Conservation (phyloP, 2,888 invertebrate species). For the Teleogryllus oceanicus region DNA sequence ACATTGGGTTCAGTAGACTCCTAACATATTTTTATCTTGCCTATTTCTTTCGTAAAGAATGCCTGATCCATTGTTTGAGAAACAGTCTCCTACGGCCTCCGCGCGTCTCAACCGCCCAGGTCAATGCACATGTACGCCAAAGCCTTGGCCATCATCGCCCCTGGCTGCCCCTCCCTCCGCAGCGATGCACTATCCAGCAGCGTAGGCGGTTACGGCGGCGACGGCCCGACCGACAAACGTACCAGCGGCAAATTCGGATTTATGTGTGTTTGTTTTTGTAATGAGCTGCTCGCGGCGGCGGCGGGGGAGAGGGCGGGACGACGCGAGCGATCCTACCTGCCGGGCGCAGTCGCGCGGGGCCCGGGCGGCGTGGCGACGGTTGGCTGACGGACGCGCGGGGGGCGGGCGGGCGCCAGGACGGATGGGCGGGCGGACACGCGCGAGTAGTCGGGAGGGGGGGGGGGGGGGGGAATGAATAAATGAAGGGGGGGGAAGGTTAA, state of each 20-base stretch:
- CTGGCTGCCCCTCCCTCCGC: no score
- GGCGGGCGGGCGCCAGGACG: background rate
- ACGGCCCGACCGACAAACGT: background rate
- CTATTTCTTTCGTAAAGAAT: no score
- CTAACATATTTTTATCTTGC: no score
- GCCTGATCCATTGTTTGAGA: no score
- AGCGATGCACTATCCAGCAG: no score
- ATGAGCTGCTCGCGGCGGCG: background rate
- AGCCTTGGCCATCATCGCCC: no score
- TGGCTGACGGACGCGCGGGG: background rate
- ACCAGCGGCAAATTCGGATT: constrained; percentile 9
- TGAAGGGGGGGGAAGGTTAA: no score
- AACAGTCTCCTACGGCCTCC: no score
- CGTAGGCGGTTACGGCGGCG: background rate
- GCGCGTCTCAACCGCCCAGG: no score
- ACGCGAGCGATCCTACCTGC: background rate
- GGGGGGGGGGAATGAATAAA: background rate
- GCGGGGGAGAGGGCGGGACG: background rate
- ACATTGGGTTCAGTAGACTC: no score
- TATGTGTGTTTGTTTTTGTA: constrained; percentile 18
- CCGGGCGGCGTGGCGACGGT: background rate
- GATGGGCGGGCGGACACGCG: background rate
- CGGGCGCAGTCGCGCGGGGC: background rate
- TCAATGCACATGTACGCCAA: no score
- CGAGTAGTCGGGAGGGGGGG: background rate